phyloP scores from a whole-genome alignment of 2,888 invertebrate species.

The Sericinus montela region DNA sequence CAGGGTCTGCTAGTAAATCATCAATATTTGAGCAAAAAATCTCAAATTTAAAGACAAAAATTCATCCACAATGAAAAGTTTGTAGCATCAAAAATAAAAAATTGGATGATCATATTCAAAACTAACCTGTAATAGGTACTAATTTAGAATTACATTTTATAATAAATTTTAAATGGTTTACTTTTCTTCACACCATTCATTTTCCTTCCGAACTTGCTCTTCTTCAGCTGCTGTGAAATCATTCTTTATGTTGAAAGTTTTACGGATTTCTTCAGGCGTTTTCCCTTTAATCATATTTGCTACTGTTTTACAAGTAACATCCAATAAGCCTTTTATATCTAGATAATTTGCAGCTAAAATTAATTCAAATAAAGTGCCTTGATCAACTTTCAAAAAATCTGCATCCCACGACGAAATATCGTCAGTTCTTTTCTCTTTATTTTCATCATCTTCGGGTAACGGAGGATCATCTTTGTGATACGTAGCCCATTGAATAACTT shows the following conservation, averaged over 20 bases:
- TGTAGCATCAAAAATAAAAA: too few relatives aligned
- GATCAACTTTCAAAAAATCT: constrained; percentile 98
- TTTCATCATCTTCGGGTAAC: constrained; percentile 97
- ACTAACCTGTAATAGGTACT: not conserved
- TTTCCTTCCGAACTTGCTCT: constrained; percentile 97
- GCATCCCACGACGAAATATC: constrained; percentile 99
- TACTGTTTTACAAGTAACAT: constrained; percentile 98
- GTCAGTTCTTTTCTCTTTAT: constrained; percentile 98
- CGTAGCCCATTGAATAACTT: constrained; percentile 95
- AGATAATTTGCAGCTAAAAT: constrained; percentile 98
- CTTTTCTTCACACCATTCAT: constrained; percentile 96
- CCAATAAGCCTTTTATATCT: constrained; percentile 96
- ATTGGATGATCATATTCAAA: too few relatives aligned
- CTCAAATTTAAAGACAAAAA: too few relatives aligned
- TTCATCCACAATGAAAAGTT: too few relatives aligned
- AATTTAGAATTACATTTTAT: not conserved
- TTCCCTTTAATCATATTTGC: constrained; percentile 99
- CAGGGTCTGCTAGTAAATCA: too few relatives aligned
- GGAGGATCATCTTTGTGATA: constrained; percentile 98
- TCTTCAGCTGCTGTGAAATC: constrained; percentile 98
- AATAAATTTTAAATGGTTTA: constrained; percentile 41
- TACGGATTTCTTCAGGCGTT: constrained; percentile 97
- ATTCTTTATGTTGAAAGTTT: constrained; percentile 98
- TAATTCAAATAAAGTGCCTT: constrained; percentile 96
- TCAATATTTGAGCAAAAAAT: too few relatives aligned